Percentiles rank a stretch among this genome's conserved stretches.
Evolutionary conservation across 2,797 vertebrate species (phyloP).

Genomic region (Sardinella longiceps): DNA sequence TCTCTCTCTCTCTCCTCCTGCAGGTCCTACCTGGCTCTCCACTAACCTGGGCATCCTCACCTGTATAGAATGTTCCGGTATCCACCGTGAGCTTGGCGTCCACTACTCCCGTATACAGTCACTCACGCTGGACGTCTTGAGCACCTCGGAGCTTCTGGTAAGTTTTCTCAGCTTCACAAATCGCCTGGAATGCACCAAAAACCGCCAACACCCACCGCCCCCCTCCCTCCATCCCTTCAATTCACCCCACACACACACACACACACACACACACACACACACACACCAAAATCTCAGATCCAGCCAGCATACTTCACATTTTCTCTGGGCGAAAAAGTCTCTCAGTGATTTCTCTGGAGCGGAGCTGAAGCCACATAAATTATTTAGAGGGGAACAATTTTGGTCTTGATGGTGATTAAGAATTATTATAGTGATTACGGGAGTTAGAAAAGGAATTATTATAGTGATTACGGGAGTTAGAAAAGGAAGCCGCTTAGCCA

Average conservation of each 20-base stretch:
- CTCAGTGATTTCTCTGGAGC: slow-evolving; percentile 54
- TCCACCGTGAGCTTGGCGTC: slow-evolving; percentile 96
- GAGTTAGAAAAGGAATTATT: too few species aligned
- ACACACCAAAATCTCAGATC: not conserved
- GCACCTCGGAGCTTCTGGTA: slow-evolving; percentile 98
- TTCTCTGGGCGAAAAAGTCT: slow-evolving; percentile 45
- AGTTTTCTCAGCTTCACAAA: slow-evolving; percentile 31
- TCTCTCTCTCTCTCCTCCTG: not conserved
- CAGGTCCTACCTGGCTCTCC: slow-evolving; percentile 96
- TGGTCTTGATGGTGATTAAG: slow-evolving; percentile 25
- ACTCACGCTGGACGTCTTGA: slow-evolving; percentile 93
- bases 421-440: slow-evolving; percentile 39
- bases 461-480: slow-evolving; percentile 41
- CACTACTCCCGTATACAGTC: slow-evolving; percentile 99
- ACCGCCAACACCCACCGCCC: not conserved
- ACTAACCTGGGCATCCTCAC: slow-evolving; percentile 98
- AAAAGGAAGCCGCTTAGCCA: slow-evolving; percentile 47
- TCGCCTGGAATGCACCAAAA: not conserved
- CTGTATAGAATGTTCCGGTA: slow-evolving; percentile 97
- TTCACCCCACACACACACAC: not conserved
- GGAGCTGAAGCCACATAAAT: slow-evolving; percentile 35
- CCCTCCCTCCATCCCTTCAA: too few species aligned
- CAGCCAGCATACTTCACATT: slow-evolving; percentile 55
- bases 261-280: not conserved
- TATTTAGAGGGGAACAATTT: slow-evolving; percentile 20